These are phyloP conservation scores for Autographa gamma DNA, from an alignment of 2,888 invertebrate species.

Conservation along the genomic window DNA sequence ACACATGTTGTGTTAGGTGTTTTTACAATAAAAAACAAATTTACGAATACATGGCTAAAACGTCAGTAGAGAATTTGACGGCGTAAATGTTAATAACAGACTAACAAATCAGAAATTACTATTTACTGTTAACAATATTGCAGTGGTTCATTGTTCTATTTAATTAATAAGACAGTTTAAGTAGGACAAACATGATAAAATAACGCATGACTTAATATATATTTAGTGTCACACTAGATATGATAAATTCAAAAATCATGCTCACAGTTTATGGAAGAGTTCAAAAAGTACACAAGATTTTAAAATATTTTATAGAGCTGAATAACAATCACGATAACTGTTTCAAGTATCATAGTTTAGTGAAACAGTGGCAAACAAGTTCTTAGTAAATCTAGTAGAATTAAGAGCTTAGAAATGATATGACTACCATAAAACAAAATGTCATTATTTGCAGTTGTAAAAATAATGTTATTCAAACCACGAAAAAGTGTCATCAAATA, in stretches of 20 bases:
- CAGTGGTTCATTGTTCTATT: slow-evolving; percentile 1
- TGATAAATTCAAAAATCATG: background rate
- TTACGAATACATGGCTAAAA: too few relatives aligned
- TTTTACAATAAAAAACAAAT: background rate
- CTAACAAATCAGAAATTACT: background rate
- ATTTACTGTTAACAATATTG: background rate
- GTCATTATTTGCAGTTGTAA: too few relatives aligned
- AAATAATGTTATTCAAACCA: too few relatives aligned
- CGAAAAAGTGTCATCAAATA: too few relatives aligned
- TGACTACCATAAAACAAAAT: too few relatives aligned
- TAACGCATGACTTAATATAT: background rate
- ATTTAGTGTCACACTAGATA: background rate
- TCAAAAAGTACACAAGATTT: background rate
- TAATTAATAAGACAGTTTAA: background rate
- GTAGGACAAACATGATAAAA: slow-evolving; percentile 36
- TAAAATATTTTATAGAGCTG: background rate
- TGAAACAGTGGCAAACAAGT: too few relatives aligned
- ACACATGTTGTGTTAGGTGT: background rate
- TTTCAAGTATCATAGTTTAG: too few relatives aligned
- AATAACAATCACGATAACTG: too few relatives aligned
- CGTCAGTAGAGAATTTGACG: background rate
- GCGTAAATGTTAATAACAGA: background rate
- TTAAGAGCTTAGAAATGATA: too few relatives aligned
- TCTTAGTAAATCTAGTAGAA: too few relatives aligned
- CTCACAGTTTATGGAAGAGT: background rate